These are phyloP conservation scores for Daboia siamensis DNA, from an alignment of 2,113 vertebrate species.

Conservation along the genomic window DNA sequence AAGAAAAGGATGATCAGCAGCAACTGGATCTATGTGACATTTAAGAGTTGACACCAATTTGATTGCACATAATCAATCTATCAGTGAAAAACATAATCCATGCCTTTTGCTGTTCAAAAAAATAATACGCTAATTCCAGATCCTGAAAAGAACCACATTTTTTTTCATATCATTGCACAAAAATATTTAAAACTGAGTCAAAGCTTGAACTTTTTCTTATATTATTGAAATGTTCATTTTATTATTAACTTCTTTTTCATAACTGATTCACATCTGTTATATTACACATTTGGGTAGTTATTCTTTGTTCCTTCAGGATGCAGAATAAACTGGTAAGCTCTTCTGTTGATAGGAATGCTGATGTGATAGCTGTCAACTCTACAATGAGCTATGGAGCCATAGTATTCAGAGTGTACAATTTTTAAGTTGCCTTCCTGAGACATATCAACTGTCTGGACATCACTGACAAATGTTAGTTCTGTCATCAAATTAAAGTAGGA, in stretches of 20 bases:
- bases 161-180: conserved; percentile 30
- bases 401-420: conserved; percentile 10
- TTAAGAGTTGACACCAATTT: neutral
- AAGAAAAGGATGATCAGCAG: neutral
- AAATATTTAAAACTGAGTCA: conserved; percentile 19
- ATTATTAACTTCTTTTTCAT: neutral
- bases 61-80: neutral
- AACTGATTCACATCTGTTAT: neutral
- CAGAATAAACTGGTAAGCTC: neutral
- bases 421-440: neutral
- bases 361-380: too few relatives aligned
- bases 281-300: neutral
- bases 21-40: neutral
- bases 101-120: neutral
- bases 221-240: neutral
- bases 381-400: too few relatives aligned
- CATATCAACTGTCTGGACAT: neutral
- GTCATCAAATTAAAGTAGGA: neutral
- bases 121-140: neutral
- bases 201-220: neutral
- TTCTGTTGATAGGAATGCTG: neutral
- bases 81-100: neutral
- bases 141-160: conserved; percentile 22
- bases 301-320: conserved; percentile 34
- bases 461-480: neutral